A percentile compares a stretch with the other conserved stretches of the same genome.
Evolutionary conservation across 23 tunicate genomes (phyloP).

Genomic region (Styela plicata): DNA sequence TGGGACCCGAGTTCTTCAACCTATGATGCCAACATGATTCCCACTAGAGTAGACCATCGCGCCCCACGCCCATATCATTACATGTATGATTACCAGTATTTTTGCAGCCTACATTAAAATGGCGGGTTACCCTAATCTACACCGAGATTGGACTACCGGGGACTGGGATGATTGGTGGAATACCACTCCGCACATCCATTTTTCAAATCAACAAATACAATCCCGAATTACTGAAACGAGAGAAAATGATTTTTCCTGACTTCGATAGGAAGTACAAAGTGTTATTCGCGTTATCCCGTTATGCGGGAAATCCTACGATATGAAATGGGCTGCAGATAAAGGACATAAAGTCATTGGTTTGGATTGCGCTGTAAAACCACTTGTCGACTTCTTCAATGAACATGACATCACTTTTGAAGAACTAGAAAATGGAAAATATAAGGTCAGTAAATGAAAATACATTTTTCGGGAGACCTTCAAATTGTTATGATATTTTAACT

Average conservation of each 20-base stretch:
- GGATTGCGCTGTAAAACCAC: not conserved
- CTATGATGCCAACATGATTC: no score
- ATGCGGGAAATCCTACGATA: not conserved
- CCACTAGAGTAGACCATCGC: no score
- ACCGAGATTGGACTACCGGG: not conserved
- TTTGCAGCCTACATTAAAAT: no score
- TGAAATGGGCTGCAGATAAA: constrained; percentile 5
- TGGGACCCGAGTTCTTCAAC: no score
- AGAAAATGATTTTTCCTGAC: not conserved
- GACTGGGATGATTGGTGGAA: not conserved
- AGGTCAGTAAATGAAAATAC: not conserved
- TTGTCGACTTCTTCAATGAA: not conserved
- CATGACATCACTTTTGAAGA: not conserved
- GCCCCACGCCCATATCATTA: no score
- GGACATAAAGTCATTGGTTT: constrained; percentile 6
- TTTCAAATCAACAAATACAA: not conserved
- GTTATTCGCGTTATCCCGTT: not conserved
- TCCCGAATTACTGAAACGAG: not conserved
- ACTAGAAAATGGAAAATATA: not conserved
- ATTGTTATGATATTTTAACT: no score
- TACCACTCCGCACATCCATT: not conserved
- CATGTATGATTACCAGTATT: no score
- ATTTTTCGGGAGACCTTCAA: no score
- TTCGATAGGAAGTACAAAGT: not conserved
- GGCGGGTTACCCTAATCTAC: no score